Conservation (phyloP, 2,888 invertebrate species). For the Perizoma flavofasciatum region DNA sequence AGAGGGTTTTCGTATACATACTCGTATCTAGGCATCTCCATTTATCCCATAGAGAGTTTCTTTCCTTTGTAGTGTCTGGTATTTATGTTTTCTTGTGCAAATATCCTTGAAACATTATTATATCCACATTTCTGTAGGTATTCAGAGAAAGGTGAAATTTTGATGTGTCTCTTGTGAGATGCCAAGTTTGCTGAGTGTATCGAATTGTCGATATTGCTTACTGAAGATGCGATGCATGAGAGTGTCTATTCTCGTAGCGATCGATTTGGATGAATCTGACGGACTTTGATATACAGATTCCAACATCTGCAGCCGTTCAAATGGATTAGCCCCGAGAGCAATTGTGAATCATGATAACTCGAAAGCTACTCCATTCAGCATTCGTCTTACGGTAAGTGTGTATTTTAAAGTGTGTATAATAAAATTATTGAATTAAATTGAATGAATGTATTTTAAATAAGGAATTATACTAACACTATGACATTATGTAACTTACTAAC, state of each 20-base stretch:
- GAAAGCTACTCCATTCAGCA: slow-evolving; percentile 42
- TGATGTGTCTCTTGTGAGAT: slow-evolving; percentile 33
- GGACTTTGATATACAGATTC: slow-evolving; percentile 55
- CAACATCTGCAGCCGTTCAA: slow-evolving; percentile 53
- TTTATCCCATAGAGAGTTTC: slow-evolving; percentile 44
- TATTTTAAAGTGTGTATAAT: too few relatives aligned
- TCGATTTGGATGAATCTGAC: slow-evolving; percentile 48
- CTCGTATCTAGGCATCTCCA: slow-evolving; percentile 48
- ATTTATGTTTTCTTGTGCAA: slow-evolving; percentile 36
- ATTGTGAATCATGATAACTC: slow-evolving; percentile 49
- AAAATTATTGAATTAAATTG: too few relatives aligned
- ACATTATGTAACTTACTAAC: too few relatives aligned
- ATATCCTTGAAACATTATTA: slow-evolving; percentile 29
- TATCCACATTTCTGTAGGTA: slow-evolving; percentile 25
- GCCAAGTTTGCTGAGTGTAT: slow-evolving; percentile 41
- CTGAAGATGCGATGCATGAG: slow-evolving; percentile 48
- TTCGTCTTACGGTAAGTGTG: slow-evolving; percentile 34
- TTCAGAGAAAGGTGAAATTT: slow-evolving; percentile 25
- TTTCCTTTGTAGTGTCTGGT: slow-evolving; percentile 41
- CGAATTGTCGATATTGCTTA: slow-evolving; percentile 40
- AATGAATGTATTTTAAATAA: too few relatives aligned
- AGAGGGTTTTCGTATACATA: slow-evolving; percentile 55
- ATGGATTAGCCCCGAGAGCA: slow-evolving; percentile 56
- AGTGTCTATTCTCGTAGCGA: slow-evolving; percentile 49
- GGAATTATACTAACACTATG: too few relatives aligned